These are phyloP conservation scores for Rhinogobius similis DNA, from an alignment of 2,113 vertebrate species.

Conservation along the genomic window DNA sequence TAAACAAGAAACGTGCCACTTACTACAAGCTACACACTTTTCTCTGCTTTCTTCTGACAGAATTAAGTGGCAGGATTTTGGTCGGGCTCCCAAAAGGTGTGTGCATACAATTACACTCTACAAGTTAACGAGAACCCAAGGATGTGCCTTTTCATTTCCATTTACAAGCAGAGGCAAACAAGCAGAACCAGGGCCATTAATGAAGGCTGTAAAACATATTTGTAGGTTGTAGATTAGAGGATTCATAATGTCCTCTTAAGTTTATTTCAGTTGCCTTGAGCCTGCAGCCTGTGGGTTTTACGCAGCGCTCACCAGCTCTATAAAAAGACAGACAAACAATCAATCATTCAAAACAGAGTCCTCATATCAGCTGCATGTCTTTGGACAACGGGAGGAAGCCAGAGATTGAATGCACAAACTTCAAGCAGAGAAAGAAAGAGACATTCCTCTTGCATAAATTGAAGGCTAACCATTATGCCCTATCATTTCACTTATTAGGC, in stretches of 20 bases:
- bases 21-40: slow-evolving; percentile 5
- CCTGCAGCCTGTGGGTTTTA: neutral
- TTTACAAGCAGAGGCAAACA: neutral
- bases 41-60: neutral
- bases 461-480: too few species aligned
- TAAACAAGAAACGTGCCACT: slow-evolving; percentile 10
- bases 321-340: neutral
- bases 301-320: neutral
- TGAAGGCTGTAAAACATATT: neutral
- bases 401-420: too few species aligned
- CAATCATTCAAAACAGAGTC: too few species aligned
- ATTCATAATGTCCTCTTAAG: neutral
- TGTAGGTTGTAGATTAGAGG: neutral
- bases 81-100: slow-evolving; percentile 10
- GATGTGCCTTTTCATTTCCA: slow-evolving; percentile 14
- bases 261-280: neutral
- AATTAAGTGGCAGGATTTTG: slow-evolving; percentile 14
- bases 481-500: too few species aligned
- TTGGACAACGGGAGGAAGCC: too few species aligned
- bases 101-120: neutral
- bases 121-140: slow-evolving; percentile 18
- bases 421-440: too few species aligned
- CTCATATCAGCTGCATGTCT: too few species aligned
- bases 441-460: too few species aligned
- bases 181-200: neutral